Conservation (phyloP, 2,113 vertebrate genomes). For the Acinonyx jubatus region DNA sequence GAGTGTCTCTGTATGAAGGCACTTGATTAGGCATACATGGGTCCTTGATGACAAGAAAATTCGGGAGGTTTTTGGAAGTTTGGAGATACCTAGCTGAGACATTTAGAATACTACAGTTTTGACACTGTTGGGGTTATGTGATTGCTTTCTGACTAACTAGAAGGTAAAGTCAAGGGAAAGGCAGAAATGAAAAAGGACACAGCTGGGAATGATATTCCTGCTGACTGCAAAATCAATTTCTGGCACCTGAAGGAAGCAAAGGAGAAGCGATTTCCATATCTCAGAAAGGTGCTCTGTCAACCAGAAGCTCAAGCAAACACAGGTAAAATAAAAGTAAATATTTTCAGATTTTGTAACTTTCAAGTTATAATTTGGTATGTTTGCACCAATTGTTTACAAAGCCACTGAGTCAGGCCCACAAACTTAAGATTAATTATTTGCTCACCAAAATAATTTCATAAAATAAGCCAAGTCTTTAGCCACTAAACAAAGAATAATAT, state of each 20-base stretch:
- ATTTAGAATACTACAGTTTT: not conserved
- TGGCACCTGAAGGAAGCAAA: not conserved
- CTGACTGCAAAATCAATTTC: constrained; percentile 33
- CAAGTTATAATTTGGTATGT: not conserved
- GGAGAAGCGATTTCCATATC: constrained; percentile 6
- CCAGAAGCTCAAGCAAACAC: constrained; percentile 9
- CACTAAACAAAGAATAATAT: not conserved
- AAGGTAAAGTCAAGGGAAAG: constrained; percentile 4
- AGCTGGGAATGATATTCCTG: not conserved
- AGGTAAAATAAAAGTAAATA: constrained; percentile 35
- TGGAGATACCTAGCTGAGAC: not conserved
- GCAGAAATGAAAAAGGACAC: not conserved
- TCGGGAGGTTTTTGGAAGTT: not conserved
- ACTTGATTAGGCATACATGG: not conserved
- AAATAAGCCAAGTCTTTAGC: constrained; percentile 11
- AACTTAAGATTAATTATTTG: constrained; percentile 41
- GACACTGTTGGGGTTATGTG: not conserved
- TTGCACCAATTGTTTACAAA: constrained; percentile 6
- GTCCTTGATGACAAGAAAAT: not conserved
- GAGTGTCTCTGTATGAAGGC: not conserved
- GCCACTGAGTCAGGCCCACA: not conserved
- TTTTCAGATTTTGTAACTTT: constrained; percentile 32
- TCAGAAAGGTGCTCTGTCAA: not conserved
- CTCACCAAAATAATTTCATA: constrained; percentile 36
- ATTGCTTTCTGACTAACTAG: constrained; percentile 19